A percentile compares a stretch with the other conserved stretches of the same genome.
These are phyloP conservation scores for Ctenodactylus gundi DNA, from an alignment of 2,113 vertebrate genomes.

Conservation along the genomic window DNA sequence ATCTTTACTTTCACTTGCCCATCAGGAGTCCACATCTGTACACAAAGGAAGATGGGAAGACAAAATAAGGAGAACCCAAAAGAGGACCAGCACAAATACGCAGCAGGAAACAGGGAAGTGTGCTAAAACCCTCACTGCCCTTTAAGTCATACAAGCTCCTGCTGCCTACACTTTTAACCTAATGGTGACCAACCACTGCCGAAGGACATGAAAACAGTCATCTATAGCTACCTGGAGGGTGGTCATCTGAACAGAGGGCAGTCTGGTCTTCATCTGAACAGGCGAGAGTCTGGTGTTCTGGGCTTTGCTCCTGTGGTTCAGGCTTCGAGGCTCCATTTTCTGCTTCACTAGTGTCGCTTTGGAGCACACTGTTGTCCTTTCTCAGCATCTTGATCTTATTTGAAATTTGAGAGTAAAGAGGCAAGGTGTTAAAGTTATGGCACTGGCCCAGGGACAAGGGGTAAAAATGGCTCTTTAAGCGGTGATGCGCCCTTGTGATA, in stretches of 20 bases:
- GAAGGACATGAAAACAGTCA: background rate
- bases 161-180: background rate
- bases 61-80: background rate
- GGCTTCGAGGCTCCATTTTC: background rate
- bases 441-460: background rate
- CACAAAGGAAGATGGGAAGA: background rate
- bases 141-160: background rate
- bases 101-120: background rate
- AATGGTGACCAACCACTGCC: background rate
- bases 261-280: too few relatives aligned
- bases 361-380: background rate
- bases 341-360: background rate
- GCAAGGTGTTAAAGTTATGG: background rate
- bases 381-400: constrained; percentile 67
- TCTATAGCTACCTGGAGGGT: constrained; percentile 43
- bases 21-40: background rate
- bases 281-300: background rate
- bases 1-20: background rate
- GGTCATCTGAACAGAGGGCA: background rate
- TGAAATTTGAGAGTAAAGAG: background rate
- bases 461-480: background rate
- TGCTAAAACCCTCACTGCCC: background rate
- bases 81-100: background rate
- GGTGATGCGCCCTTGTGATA: background rate
- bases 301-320: background rate